phyloP scores from a whole-genome alignment of 2,888 invertebrate genomes.

The Coenonympha arcania region DNA sequence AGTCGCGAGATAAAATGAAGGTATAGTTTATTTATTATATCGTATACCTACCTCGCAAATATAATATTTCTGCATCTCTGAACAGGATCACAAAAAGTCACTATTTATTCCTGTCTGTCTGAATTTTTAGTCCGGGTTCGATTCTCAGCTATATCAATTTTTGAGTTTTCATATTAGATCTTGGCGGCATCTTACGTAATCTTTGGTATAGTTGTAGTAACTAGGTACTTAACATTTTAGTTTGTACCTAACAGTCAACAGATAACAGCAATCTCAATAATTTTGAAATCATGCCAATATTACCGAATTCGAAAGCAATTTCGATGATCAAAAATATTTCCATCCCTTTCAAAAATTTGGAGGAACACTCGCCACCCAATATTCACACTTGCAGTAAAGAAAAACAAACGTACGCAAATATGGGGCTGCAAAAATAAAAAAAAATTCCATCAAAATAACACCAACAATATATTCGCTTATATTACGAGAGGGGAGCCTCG shows the following conservation, averaged over 20 bases:
- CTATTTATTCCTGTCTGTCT: too few species aligned
- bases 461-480: slow-evolving; percentile 37
- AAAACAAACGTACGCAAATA: slow-evolving; percentile 10
- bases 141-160: too few species aligned
- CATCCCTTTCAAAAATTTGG: slow-evolving; percentile 10
- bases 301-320: not conserved
- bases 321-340: not conserved
- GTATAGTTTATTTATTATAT: not conserved
- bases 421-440: slow-evolving; percentile 20
- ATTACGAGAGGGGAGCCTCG: slow-evolving; percentile 47
- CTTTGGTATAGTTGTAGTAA: too few species aligned
- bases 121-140: too few species aligned
- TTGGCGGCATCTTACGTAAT: too few species aligned
- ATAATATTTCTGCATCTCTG: too few species aligned
- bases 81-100: too few species aligned
- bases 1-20: not conserved
- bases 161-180: too few species aligned
- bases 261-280: not conserved
- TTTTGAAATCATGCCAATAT: not conserved
- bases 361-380: slow-evolving; percentile 24
- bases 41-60: not conserved
- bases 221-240: too few species aligned
- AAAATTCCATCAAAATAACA: slow-evolving; percentile 44
- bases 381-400: slow-evolving; percentile 25
- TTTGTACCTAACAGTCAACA: too few species aligned